A percentile compares a stretch with the other conserved stretches of the same genome.
Conservation (phyloP, 2,113 vertebrate genomes). For the Microtus montanus region DNA sequence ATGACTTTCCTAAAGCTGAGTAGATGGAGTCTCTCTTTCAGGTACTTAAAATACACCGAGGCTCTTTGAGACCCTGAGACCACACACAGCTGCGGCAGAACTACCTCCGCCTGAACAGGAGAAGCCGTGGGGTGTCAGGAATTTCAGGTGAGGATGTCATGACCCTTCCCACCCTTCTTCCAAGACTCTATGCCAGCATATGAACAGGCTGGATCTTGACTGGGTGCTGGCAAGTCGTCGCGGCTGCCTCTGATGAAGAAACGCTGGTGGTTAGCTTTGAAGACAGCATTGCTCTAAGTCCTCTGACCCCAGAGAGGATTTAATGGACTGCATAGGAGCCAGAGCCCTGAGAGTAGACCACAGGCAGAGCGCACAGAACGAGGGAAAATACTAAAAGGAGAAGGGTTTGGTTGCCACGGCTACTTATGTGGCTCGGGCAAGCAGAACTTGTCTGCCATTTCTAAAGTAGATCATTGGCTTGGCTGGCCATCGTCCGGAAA, state of each 20-base stretch:
- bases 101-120: background rate
- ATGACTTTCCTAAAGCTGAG: background rate
- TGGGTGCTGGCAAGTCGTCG: background rate
- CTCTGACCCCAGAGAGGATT: background rate
- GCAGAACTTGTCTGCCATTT: background rate
- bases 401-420: background rate
- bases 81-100: background rate
- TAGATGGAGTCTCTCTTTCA: background rate
- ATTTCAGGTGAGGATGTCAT: background rate
- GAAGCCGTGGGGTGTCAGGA: background rate
- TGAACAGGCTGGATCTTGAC: background rate
- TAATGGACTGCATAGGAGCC: background rate
- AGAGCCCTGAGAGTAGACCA: background rate
- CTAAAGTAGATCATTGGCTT: constrained; percentile 12
- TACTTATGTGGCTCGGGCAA: background rate
- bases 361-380: background rate
- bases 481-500: background rate
- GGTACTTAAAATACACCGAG: background rate
- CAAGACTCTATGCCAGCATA: background rate
- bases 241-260: background rate
- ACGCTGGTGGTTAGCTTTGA: background rate
- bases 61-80: background rate
- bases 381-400: background rate
- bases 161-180: background rate
- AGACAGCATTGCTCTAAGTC: background rate